Percentiles rank a stretch among this genome's conserved stretches.
Evolutionary conservation across 2,113 vertebrate species (phyloP).

Genomic region (Oenanthe melanoleuca): DNA sequence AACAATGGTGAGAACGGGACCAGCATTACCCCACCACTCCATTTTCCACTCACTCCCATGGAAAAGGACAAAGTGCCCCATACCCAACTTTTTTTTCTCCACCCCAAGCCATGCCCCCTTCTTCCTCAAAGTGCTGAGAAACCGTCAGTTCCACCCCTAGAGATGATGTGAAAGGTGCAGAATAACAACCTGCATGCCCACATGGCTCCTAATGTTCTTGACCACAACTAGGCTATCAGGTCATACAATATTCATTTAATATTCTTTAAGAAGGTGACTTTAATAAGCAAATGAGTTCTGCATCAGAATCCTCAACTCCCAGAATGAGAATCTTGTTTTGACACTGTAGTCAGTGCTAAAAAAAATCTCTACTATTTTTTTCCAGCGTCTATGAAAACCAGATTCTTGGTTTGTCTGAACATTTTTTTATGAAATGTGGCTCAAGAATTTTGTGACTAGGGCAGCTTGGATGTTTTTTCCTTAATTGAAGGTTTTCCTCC

Average conservation of each 20-base stretch:
- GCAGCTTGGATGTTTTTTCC: background rate
- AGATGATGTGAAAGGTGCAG: too few species aligned
- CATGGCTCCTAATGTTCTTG: background rate
- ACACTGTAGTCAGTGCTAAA: background rate
- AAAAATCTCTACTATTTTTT: background rate
- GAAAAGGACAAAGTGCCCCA: background rate
- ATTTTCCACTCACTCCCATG: background rate
- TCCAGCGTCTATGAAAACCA: background rate
- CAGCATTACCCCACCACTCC: background rate
- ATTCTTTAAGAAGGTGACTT: background rate
- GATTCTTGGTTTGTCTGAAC: background rate
- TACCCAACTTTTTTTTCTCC: background rate
- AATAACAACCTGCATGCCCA: rapidly evolving
- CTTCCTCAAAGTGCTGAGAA: background rate
- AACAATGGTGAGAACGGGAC: background rate
- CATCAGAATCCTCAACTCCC: background rate
- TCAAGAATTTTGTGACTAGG: background rate
- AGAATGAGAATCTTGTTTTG: background rate
- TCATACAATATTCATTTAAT: background rate
- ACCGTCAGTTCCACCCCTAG: background rate
- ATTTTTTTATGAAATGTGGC: background rate
- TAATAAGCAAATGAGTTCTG: background rate
- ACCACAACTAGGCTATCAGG: background rate
- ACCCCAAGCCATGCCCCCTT: background rate
- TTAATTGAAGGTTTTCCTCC: background rate